phyloP scores from a whole-genome alignment of 2,113 vertebrate species.

The Erythrolamprus reginae region DNA sequence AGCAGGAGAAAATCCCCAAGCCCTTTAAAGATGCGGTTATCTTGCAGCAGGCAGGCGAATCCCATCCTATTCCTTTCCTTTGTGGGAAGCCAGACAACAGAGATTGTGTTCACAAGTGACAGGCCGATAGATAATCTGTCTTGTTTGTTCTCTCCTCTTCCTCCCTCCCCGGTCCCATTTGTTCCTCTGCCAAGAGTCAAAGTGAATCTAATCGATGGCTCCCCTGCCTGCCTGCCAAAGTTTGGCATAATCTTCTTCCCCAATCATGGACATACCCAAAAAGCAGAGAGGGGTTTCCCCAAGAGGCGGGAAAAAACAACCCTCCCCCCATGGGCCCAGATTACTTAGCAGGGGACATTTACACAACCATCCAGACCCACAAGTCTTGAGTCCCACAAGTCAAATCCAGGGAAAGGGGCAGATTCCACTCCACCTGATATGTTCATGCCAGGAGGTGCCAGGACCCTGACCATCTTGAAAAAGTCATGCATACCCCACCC shows the following conservation, averaged over 20 bases:
- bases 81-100: neutral
- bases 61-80: neutral
- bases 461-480: neutral
- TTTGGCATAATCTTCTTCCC: neutral
- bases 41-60: neutral
- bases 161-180: neutral
- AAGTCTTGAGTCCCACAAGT: too few species aligned
- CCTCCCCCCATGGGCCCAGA: neutral
- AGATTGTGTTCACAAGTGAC: neutral
- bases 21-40: neutral
- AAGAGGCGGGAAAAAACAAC: too few species aligned
- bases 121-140: neutral
- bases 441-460: neutral
- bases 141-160: neutral
- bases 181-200: neutral
- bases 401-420: neutral
- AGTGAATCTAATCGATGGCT: neutral
- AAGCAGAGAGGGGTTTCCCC: neutral
- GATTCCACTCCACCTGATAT: neutral
- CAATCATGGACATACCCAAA: neutral
- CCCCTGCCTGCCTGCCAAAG: neutral
- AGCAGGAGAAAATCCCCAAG: too few species aligned
- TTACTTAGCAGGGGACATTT: neutral
- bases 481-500: neutral
- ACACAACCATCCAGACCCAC: neutral